Evolutionary conservation across 2,797 vertebrate genomes (phyloP).

Genomic region (Paedocypris micromegethes): DNA sequence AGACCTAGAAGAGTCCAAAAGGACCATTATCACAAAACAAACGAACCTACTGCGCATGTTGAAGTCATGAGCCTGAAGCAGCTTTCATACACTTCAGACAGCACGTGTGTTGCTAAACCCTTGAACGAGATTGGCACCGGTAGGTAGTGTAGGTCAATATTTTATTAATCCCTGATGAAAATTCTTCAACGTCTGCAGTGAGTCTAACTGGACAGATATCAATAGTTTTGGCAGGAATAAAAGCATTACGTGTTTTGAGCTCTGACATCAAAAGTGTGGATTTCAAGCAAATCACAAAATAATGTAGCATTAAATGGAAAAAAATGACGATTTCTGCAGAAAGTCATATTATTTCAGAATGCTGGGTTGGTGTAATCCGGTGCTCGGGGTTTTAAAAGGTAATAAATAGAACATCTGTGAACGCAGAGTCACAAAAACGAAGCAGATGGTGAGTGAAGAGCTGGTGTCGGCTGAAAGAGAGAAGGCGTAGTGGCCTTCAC

Average conservation of each 20-base stretch:
- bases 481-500: not conserved
- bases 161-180: too few species aligned
- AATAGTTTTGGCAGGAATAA: constrained; percentile 19
- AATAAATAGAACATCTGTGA: constrained; percentile 19
- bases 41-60: too few species aligned
- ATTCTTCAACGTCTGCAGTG: constrained; percentile 1
- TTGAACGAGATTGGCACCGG: not conserved
- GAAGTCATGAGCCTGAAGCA: too few species aligned
- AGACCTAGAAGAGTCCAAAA: too few species aligned
- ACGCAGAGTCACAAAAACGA: constrained; percentile 15
- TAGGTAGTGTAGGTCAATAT: too few species aligned
- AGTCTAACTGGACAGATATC: constrained; percentile 4
- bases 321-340: not conserved
- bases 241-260: constrained; percentile 2
- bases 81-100: too few species aligned
- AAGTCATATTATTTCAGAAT: not conserved
- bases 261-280: constrained; percentile 5
- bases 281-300: constrained; percentile 2
- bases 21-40: too few species aligned
- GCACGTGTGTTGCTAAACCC: not conserved
- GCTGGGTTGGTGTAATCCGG: not conserved
- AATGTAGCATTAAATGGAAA: not conserved
- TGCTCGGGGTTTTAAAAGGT: constrained; percentile 10
- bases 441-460: constrained; percentile 47
- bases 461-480: constrained; percentile 8